These are phyloP conservation scores for Umimayanthus chanpuru DNA, from an alignment of 92 coral and sea anemone species.

Conservation along the genomic window DNA sequence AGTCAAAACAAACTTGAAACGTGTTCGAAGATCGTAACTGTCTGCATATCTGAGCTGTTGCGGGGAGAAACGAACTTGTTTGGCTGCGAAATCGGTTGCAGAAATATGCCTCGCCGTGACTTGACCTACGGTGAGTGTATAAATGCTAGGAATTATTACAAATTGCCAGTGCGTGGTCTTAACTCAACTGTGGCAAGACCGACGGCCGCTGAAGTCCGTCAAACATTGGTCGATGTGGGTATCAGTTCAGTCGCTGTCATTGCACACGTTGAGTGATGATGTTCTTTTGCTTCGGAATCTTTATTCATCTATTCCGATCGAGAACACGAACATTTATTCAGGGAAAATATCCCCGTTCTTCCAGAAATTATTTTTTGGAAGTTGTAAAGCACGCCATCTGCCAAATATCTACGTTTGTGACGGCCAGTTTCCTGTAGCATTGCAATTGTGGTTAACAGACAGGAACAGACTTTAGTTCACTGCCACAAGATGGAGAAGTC, in stretches of 20 bases:
- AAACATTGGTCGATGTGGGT: background rate
- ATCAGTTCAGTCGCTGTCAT: background rate
- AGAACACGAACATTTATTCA: background rate
- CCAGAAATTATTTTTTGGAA: background rate
- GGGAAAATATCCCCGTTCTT: background rate
- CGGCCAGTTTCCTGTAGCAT: background rate
- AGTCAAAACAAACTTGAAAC: background rate
- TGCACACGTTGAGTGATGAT: background rate
- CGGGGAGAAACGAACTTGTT: background rate
- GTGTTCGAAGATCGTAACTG: background rate
- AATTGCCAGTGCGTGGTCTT: background rate
- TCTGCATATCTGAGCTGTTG: conserved; percentile 14
- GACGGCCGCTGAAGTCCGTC: background rate
- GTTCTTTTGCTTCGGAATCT: conserved; percentile 11
- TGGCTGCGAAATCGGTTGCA: background rate
- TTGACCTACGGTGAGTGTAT: conserved; percentile 58
- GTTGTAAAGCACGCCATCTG: background rate
- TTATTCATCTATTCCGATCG: background rate
- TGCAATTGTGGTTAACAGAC: background rate
- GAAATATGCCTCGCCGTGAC: conserved; percentile 59
- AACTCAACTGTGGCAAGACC: background rate
- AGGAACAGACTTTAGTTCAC: background rate
- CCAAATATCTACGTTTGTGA: background rate
- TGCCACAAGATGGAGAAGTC: background rate
- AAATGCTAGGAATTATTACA: background rate